Conservation (phyloP, 2,797 vertebrate species). For the Iguana delicatissima region DNA sequence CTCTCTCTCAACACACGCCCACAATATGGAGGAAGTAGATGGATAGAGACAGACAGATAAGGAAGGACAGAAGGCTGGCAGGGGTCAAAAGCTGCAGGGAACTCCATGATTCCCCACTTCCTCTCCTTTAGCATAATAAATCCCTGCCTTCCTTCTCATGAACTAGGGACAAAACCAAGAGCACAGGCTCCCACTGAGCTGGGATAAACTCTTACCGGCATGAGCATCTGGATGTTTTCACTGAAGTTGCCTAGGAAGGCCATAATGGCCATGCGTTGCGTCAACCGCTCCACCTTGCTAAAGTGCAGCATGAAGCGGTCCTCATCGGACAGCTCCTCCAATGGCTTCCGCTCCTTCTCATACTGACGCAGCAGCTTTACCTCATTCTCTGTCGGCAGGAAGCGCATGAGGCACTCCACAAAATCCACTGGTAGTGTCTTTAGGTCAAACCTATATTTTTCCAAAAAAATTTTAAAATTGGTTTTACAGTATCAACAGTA, state of each 20-base stretch:
- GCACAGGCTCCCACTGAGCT: not conserved
- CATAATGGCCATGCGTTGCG: constrained; percentile 96
- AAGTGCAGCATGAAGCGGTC: constrained; percentile 97
- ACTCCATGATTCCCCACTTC: not conserved
- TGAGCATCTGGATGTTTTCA: constrained; percentile 93
- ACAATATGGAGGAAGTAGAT: too few species aligned
- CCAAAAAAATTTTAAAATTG: too few species aligned
- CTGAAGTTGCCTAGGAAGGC: constrained; percentile 96
- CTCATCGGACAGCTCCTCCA: constrained; percentile 93
- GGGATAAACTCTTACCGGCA: constrained; percentile 79
- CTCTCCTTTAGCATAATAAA: not conserved
- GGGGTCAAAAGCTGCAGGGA: not conserved
- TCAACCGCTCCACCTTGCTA: constrained; percentile 96
- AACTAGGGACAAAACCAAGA: not conserved
- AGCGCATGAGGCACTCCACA: constrained; percentile 93
- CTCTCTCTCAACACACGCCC: too few species aligned
- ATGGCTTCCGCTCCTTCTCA: constrained; percentile 91
- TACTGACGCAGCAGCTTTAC: constrained; percentile 93
- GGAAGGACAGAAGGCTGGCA: not conserved
- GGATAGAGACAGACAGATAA: not conserved
- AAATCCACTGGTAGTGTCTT: constrained; percentile 88
- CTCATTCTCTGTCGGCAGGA: constrained; percentile 93
- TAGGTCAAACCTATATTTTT: constrained; percentile 86
- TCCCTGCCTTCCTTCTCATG: not conserved
- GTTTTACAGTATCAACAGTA: too few species aligned